A percentile compares a stretch with the other conserved stretches of the same genome.
These are phyloP conservation scores for Campoplex nolae DNA, from an alignment of 2,888 invertebrate species.

Conservation along the genomic window DNA sequence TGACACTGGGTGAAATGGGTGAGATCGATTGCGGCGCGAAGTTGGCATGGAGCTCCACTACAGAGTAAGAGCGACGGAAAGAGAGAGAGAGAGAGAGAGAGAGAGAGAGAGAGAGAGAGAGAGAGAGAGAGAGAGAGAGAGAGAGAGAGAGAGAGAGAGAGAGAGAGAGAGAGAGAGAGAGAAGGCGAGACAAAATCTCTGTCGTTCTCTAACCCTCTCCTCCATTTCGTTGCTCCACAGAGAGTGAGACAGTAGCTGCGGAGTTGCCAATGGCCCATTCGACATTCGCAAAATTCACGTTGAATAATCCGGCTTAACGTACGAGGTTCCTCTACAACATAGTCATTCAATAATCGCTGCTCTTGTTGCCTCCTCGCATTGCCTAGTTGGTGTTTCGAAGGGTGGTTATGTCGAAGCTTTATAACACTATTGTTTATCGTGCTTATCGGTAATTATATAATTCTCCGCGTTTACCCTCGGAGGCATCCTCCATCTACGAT, in stretches of 20 bases:
- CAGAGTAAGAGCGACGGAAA: slow-evolving; percentile 11
- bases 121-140: slow-evolving; percentile 27
- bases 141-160: neutral
- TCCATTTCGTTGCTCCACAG: slow-evolving; percentile 48
- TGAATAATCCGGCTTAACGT: slow-evolving; percentile 66
- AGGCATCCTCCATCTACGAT: neutral
- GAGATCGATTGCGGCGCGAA: slow-evolving; percentile 59
- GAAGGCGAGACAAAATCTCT: slow-evolving; percentile 9
- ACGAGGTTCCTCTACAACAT: slow-evolving; percentile 21
- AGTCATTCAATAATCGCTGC: slow-evolving; percentile 61
- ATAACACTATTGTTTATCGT: slow-evolving; percentile 14
- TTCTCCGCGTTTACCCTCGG: slow-evolving; percentile 19
- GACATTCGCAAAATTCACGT: slow-evolving; percentile 59
- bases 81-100: slow-evolving; percentile 20
- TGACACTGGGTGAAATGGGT: slow-evolving; percentile 81
- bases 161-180: slow-evolving; percentile 8
- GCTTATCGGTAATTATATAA: slow-evolving; percentile 8
- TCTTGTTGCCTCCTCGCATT: slow-evolving; percentile 17
- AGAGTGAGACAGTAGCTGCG: slow-evolving; percentile 51
- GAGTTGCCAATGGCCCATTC: slow-evolving; percentile 60
- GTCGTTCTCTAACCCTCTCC: neutral
- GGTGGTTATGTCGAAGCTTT: slow-evolving; percentile 3
- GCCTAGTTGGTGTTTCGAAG: slow-evolving; percentile 24
- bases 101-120: slow-evolving; percentile 38
- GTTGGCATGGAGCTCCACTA: slow-evolving; percentile 23